Evolutionary conservation across 2,113 vertebrate species (phyloP).

Genomic region (Dicaeum eximium): DNA sequence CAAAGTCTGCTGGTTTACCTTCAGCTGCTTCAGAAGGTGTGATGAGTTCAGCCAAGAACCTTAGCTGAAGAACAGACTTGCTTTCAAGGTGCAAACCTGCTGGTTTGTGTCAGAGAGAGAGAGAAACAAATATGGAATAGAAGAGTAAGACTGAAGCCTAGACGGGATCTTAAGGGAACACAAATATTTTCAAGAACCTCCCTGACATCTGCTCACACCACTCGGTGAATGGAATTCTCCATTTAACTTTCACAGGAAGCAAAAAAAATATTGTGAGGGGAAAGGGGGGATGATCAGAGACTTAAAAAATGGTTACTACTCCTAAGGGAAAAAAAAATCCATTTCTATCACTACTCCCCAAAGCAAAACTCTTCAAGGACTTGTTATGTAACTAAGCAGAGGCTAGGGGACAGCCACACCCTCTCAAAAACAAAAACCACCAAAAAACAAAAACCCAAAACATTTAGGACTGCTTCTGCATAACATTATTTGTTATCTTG

Average conservation of each 20-base stretch:
- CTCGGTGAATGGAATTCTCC: neutral
- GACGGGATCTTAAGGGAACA: neutral
- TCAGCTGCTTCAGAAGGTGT: neutral
- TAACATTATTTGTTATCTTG: neutral
- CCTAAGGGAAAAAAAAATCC: neutral
- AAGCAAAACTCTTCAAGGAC: neutral
- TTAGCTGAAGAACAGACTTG: neutral
- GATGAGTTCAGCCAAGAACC: neutral
- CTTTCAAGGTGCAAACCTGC: neutral
- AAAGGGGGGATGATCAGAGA: neutral
- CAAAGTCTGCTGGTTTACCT: neutral
- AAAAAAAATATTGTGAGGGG: neutral
- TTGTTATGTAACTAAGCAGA: neutral
- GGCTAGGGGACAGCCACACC: neutral
- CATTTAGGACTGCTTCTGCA: neutral
- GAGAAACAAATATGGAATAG: neutral
- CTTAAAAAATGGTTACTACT: neutral
- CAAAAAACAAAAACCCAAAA: no score
- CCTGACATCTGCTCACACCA: neutral
- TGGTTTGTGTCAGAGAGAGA: neutral
- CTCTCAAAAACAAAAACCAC: neutral
- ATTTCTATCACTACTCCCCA: neutral
- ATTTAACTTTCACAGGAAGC: neutral
- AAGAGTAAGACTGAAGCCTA: neutral
- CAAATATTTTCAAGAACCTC: neutral